Percentiles rank a stretch among this genome's conserved stretches.
These are phyloP conservation scores for Lynx canadensis DNA, from an alignment of 2,113 vertebrate species.

Conservation along the genomic window DNA sequence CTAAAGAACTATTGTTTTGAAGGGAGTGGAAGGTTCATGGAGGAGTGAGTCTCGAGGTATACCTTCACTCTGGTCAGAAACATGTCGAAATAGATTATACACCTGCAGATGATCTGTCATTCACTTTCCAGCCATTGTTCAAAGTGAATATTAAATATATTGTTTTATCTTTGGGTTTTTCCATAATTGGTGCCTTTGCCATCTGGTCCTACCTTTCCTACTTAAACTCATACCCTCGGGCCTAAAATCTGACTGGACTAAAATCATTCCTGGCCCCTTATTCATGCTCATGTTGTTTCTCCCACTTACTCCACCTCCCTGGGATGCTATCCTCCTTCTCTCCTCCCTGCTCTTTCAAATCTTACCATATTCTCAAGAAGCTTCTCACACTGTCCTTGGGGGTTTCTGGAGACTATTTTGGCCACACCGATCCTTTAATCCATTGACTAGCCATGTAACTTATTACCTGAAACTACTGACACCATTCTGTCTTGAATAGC, in stretches of 20 bases:
- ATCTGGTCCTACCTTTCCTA: not conserved
- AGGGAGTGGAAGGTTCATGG: not conserved
- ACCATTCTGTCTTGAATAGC: not conserved
- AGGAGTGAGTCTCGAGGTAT: not conserved
- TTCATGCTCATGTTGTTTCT: not conserved
- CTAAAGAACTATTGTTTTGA: not conserved
- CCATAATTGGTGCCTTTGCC: not conserved
- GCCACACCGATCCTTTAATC: not conserved
- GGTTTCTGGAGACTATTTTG: not conserved
- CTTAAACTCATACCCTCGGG: not conserved
- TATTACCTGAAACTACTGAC: not conserved
- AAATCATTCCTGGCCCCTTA: not conserved
- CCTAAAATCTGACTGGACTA: not conserved
- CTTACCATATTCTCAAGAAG: not conserved
- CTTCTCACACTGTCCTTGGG: not conserved
- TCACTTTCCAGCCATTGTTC: not conserved
- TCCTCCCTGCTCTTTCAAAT: not conserved
- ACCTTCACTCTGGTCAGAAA: not conserved
- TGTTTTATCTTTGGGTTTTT: not conserved
- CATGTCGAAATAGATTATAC: not conserved
- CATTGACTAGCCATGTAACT: not conserved
- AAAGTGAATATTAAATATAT: not conserved
- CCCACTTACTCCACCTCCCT: not conserved
- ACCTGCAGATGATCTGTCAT: not conserved
- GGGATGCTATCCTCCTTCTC: accelerated